Conservation (phyloP, 2,888 invertebrate genomes). For the Chalcosyrphus nemorum region DNA sequence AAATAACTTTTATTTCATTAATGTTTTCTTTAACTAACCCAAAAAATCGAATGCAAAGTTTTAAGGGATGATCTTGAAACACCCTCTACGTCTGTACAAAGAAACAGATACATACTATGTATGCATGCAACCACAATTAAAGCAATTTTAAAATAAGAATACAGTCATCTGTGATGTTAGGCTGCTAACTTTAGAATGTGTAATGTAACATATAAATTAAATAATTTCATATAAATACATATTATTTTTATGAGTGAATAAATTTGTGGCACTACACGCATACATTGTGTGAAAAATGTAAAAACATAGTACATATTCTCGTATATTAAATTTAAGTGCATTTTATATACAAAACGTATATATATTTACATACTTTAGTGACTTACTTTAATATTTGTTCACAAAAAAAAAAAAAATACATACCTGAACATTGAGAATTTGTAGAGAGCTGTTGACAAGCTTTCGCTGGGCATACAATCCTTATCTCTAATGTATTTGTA, state of each 20-base stretch:
- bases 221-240: too few relatives aligned
- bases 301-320: neutral
- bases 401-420: conserved; percentile 73
- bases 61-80: too few relatives aligned
- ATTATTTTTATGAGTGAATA: too few relatives aligned
- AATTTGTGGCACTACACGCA: too few relatives aligned
- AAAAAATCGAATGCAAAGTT: too few relatives aligned
- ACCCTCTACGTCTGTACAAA: too few relatives aligned
- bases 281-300: neutral
- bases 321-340: conserved; percentile 5
- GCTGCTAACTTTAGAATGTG: too few relatives aligned
- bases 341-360: conserved; percentile 21
- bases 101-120: too few relatives aligned
- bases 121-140: neutral
- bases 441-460: conserved; percentile 89
- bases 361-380: conserved; percentile 22
- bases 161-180: too few relatives aligned
- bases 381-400: conserved; percentile 17
- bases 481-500: conserved; percentile 84
- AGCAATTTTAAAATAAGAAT: neutral
- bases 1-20: too few relatives aligned
- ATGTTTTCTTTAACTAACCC: too few relatives aligned
- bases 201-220: too few relatives aligned
- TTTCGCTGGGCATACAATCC: conserved; percentile 90
- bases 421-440: conserved; percentile 90